Base-by-base conservation (phyloP, 2,888 invertebrate genomes). In the Aphrophora alni region DNA sequence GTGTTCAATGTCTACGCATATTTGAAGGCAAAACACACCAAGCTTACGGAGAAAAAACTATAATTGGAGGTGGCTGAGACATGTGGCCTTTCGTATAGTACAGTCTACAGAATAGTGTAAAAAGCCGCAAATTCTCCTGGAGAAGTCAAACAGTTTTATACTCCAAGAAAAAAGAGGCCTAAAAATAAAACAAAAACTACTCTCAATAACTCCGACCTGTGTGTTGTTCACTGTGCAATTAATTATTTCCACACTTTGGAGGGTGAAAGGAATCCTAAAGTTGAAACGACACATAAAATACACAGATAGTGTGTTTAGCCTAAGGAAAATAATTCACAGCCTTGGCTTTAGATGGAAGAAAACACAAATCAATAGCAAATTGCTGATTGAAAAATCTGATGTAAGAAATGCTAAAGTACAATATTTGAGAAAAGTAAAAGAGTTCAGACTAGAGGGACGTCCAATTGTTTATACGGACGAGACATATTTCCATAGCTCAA, bases 291-390 rank as follows among this genome's bases (percentile, higher is more conserved):
- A 14, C n/a, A 33, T 72, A 27, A 72, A 72, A 21, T 27, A 26
- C 1, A 74, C 33, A 17, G 74, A 33, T 14, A 38, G 33, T 28
- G 38, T 74, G 14, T 74, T 10, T 10, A 14, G 28, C 12, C 21
- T 74, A 8, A 24, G 38, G 21, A 38, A 44, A 75, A n/a, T 75
- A 21, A 75, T 75, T 75, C 26, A 44, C 2, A 17, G 12, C 2
- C 21, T 75, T 44, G 75, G 75, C 17, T 75, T 44, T 51, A 4
- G 26, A n/a, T 75, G 44, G 75, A 38, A 38, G 38, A 75, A 75
- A 75, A 25, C 26, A 4, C 21, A 51, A 17, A 44, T 10, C 10
- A 75, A 75, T 75, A 12, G 38, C 8, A 33, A 8, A n/a, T 21
- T 75, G 8, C 21, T 75, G 21, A 75, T 21, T 21, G 75, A 75